Percentiles rank a stretch among this genome's conserved stretches.
These are phyloP conservation scores for Ovibos moschatus DNA, from an alignment of 2,113 vertebrate species.

Conservation along the genomic window DNA sequence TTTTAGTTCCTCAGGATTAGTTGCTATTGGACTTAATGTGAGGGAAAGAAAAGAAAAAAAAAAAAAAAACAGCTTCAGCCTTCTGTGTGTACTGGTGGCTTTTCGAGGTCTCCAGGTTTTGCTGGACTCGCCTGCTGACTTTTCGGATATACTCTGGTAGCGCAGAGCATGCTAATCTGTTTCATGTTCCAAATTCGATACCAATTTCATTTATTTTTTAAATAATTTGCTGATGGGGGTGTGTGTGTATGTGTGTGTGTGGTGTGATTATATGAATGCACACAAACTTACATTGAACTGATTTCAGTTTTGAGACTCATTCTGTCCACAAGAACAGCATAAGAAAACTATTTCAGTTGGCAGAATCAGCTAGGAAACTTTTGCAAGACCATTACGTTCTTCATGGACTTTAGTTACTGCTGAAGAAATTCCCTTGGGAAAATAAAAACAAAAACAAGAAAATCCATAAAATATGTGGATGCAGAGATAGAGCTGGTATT, in stretches of 20 bases:
- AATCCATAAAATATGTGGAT: background rate
- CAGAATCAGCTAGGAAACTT: background rate
- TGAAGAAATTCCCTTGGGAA: background rate
- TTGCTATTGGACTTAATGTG: conserved; percentile 52
- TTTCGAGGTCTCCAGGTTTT: background rate
- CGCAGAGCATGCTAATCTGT: background rate
- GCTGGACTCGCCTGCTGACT: background rate
- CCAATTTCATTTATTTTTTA: conserved; percentile 3
- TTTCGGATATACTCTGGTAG: background rate
- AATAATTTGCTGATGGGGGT: background rate
- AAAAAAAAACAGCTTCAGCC: conserved; percentile 47
- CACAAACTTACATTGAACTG: background rate
- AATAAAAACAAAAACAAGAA: background rate
- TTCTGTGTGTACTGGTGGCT: conserved; percentile 9
- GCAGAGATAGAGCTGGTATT: background rate
- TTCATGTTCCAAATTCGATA: conserved; percentile 4
- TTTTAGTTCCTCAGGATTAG: conserved; percentile 62
- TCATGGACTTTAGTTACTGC: background rate
- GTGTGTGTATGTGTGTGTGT: background rate
- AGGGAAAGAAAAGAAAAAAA: conserved; percentile 16
- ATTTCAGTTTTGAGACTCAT: conserved; percentile 10
- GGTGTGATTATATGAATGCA: background rate
- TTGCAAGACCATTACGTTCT: background rate
- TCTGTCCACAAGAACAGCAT: background rate
- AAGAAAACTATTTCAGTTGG: background rate